A percentile compares a stretch with the other conserved stretches of the same genome.
Evolutionary conservation across 2,797 vertebrate species (phyloP).

Genomic region (Sebastes hopkinsi): DNA sequence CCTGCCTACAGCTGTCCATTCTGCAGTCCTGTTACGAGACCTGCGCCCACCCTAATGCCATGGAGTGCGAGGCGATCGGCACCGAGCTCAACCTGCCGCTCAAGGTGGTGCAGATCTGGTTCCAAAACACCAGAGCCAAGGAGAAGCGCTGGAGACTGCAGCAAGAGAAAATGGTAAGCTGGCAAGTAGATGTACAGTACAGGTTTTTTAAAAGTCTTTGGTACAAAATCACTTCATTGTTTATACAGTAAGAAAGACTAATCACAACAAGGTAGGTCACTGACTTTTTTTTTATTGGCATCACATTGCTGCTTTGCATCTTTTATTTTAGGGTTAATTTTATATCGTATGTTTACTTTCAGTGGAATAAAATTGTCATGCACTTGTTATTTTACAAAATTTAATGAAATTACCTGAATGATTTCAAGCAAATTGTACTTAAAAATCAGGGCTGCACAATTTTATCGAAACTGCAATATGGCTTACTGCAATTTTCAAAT

Average conservation of each 20-base stretch:
- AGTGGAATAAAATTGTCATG: neutral
- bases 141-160: slow-evolving; percentile 91
- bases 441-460: neutral
- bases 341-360: neutral
- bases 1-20: slow-evolving; percentile 91
- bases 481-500: no score
- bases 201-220: neutral
- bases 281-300: neutral
- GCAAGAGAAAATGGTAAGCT: slow-evolving; percentile 85
- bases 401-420: neutral
- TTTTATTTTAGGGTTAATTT: neutral
- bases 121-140: slow-evolving; percentile 95
- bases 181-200: neutral
- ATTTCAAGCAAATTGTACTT: neutral
- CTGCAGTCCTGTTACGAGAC: slow-evolving; percentile 93
- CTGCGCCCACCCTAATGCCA: slow-evolving; percentile 92
- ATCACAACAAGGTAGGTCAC: neutral
- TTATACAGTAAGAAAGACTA: neutral
- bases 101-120: slow-evolving; percentile 96
- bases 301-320: neutral
- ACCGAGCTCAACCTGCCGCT: slow-evolving; percentile 90
- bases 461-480: no score
- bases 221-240: neutral
- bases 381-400: neutral
- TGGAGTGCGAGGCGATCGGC: slow-evolving; percentile 91